Base-by-base conservation (phyloP, 2,888 invertebrate genomes). In the Heliconius hortense region DNA sequence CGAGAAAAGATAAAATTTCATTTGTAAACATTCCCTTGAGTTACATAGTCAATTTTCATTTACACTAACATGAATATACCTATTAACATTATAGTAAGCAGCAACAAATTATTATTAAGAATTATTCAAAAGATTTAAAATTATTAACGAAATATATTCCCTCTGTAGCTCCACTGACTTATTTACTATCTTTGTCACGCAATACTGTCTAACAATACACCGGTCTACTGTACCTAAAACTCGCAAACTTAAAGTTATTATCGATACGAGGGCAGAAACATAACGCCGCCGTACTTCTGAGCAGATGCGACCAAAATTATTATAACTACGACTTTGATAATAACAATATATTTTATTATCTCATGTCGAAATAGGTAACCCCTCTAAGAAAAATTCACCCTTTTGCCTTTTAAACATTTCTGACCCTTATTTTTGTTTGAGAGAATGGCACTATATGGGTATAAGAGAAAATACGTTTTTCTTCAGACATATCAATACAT, bases 321-420 rank as follows among this genome's bases (percentile, higher is more conserved):
- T 81, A 81, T 82, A 77, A 79, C 78, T 81, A 80, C 78, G 79
- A 79, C 77, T 79, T 77, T 76, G 77, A 78, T 77, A 80, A 80
- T 82, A 82, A 81, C 81, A 76, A 78, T 82, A 80, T 81, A 79
- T 82, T 82, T 82, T 81, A 81, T 82, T 80, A 78, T 80, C 79
- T 67, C 72, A 76, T 73, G 76, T 43, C 73, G 60, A 73, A 76
- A 72, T 68, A 73, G 62, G 53, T 72, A 74, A 71, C 39, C 53
- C 64, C 24, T 73, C 28, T 26, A 15, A 56, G 72, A 64, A 73
- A 53, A 39, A 21, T 74, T 63, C 21, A 35, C 56, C 64, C 18
- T 43, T 59, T 59, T 31, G 39, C 24, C 26, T 39, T 60, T 11
- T 10, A 39, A 74, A 53, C 18, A 69, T 60, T 64, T 71, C 15